Evolutionary conservation across 64 coral and sea anemone genomes (phyloP).

Genomic region (Stylophora pistillata): DNA sequence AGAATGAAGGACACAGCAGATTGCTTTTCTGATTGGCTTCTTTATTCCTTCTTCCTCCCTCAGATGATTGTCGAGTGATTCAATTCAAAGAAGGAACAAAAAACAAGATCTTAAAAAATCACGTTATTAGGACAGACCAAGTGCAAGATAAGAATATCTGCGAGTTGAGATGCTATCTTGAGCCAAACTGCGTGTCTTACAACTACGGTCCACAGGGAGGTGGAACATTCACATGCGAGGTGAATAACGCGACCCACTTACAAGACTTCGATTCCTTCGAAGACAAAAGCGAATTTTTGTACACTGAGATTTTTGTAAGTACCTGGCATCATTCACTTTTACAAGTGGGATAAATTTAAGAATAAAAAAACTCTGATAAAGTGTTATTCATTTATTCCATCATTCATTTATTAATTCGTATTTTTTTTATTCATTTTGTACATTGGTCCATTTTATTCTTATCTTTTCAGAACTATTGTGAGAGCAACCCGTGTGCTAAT

Average conservation of each 20-base stretch:
- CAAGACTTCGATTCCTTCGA: background rate
- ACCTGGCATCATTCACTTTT: background rate
- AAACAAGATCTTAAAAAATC: background rate
- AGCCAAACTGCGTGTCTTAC: slow-evolving; percentile 30
- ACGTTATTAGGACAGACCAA: background rate
- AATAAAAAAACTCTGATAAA: background rate
- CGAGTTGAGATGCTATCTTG: slow-evolving; percentile 1
- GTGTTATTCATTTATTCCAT: no score
- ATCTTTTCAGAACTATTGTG: background rate
- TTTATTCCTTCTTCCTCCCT: no score
- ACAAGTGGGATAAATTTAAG: background rate
- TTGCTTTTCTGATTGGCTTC: no score
- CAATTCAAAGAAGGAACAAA: background rate
- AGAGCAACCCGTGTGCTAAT: background rate
- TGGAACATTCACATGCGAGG: background rate
- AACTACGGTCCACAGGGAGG: slow-evolving; percentile 3
- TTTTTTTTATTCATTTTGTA: background rate
- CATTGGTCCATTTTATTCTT: background rate
- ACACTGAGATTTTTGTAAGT: background rate
- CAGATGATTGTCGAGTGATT: slow-evolving; percentile 3
- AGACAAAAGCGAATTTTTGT: background rate
- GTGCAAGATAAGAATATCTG: background rate
- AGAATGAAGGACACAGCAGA: no score
- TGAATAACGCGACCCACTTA: background rate
- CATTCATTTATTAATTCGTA: no score